These are phyloP conservation scores for Drosophila affinis DNA, from an alignment of 2,888 invertebrate species.

Conservation along the genomic window DNA sequence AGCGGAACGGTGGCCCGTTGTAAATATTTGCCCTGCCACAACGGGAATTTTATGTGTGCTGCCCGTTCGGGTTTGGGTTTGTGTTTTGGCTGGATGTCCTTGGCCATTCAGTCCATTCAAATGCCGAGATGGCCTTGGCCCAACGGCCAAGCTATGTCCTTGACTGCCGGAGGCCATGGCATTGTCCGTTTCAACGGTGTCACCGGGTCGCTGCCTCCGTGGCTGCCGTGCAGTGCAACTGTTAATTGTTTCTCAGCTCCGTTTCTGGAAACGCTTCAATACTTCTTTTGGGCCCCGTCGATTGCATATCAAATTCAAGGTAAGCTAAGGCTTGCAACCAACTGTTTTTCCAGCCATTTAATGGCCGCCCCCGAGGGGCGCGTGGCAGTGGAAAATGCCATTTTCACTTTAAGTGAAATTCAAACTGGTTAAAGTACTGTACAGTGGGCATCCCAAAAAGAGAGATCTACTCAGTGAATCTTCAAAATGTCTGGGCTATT, in stretches of 20 bases:
- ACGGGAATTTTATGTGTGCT: constrained; percentile 55
- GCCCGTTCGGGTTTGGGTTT: constrained; percentile 5
- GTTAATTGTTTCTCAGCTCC: constrained; percentile 63
- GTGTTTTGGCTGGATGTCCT: constrained; percentile 41
- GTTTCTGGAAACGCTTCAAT: constrained; percentile 31
- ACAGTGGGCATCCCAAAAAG: constrained; percentile 12
- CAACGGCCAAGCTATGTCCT: constrained; percentile 52
- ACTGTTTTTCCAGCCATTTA: constrained; percentile 8
- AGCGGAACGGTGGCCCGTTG: constrained; percentile 44
- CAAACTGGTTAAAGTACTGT: constrained; percentile 15
- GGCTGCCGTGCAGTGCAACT: constrained; percentile 52
- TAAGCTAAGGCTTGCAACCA: constrained; percentile 49
- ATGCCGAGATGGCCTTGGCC: constrained; percentile 37
- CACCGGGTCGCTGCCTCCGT: constrained; percentile 14
- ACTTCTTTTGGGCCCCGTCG: constrained; percentile 22
- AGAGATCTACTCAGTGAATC: not conserved
- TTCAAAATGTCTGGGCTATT: not conserved
- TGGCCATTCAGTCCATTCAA: constrained; percentile 41
- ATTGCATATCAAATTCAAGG: constrained; percentile 63
- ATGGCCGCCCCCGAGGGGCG: constrained; percentile 35
- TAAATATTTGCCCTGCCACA: constrained; percentile 57
- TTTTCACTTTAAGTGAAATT: not conserved
- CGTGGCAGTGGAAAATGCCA: constrained; percentile 33
- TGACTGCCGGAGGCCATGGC: constrained; percentile 37
- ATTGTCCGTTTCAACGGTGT: constrained; percentile 35